Conservation (phyloP, 1,140 invertebrate species). For the Ips nitidus region DNA sequence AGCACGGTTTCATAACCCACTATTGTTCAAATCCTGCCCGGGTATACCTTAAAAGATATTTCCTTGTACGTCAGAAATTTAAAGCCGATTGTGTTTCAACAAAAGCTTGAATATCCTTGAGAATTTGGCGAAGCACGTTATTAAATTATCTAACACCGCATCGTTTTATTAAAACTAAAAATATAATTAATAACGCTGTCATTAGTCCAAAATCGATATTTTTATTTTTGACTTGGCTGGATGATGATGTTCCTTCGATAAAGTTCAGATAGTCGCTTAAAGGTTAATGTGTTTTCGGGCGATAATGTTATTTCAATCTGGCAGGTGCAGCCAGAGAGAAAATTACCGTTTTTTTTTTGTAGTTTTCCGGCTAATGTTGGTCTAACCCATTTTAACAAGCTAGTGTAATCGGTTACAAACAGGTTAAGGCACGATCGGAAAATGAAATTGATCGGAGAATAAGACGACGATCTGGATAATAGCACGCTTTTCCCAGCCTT, state of each 20-base stretch:
- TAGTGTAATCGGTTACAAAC: no score
- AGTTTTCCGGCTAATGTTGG: no score
- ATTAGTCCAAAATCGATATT: conserved; percentile 8
- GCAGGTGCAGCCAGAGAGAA: no score
- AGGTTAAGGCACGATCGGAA: no score
- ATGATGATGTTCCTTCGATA: conserved; percentile 1
- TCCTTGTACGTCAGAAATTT: background rate
- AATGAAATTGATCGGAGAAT: no score
- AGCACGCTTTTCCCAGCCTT: no score
- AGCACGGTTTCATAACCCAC: background rate
- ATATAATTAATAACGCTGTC: no score
- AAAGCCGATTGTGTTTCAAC: background rate
- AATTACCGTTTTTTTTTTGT: no score
- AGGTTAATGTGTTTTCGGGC: conserved; percentile 8
- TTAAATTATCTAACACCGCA: background rate
- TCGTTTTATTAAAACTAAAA: background rate
- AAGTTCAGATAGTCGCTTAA: conserved; percentile 8
- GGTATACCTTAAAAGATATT: background rate
- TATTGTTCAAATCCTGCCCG: background rate
- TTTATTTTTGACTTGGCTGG: conserved; percentile 16
- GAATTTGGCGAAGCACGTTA: conserved; percentile 13
- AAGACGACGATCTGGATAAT: no score
- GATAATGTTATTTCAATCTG: background rate
- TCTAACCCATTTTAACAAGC: no score
- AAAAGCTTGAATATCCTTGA: conserved; percentile 17